These are phyloP conservation scores for Dysidea cf. avara DNA, from an alignment of 37 sponge, comb jelly and placozoan genomes.

Conservation along the genomic window DNA sequence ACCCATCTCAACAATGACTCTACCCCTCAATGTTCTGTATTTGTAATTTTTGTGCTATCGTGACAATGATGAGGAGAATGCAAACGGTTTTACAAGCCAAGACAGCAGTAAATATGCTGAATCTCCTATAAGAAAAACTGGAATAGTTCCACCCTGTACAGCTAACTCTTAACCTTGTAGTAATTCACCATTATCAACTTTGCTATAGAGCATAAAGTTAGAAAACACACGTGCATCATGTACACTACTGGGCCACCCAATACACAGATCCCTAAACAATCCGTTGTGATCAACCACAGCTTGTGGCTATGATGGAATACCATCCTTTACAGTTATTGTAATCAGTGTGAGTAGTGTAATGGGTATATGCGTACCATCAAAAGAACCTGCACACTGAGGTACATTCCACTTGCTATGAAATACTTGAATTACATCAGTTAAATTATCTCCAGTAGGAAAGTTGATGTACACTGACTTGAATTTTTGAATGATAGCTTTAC, in stretches of 20 bases:
- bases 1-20: conserved; percentile 23
- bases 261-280: too few species aligned
- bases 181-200: not conserved
- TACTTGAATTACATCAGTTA: too few species aligned
- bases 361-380: conserved; percentile 38
- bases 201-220: conserved; percentile 14
- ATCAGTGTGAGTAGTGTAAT: conserved; percentile 35
- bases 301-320: conserved; percentile 38
- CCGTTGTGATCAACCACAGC: conserved; percentile 26
- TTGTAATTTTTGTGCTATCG: conserved; percentile 11
- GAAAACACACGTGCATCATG: conserved; percentile 56
- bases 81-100: conserved; percentile 47
- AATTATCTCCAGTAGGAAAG: conserved; percentile 24
- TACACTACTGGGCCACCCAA: conserved; percentile 41
- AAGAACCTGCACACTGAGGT: conserved; percentile 29
- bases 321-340: conserved; percentile 53
- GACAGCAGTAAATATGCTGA: not conserved
- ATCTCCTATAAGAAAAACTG: too few species aligned
- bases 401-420: conserved; percentile 29
- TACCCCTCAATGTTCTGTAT: too few species aligned
- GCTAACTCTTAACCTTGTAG: not conserved
- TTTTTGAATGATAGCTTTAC: conserved; percentile 21
- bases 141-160: not conserved
- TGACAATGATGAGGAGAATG: conserved; percentile 6
- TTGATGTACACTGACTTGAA: conserved; percentile 33